A percentile compares a stretch with the other conserved stretches of the same genome.
phyloP scores from a whole-genome alignment of 2,888 invertebrate species.

The Macrophya annulata region DNA sequence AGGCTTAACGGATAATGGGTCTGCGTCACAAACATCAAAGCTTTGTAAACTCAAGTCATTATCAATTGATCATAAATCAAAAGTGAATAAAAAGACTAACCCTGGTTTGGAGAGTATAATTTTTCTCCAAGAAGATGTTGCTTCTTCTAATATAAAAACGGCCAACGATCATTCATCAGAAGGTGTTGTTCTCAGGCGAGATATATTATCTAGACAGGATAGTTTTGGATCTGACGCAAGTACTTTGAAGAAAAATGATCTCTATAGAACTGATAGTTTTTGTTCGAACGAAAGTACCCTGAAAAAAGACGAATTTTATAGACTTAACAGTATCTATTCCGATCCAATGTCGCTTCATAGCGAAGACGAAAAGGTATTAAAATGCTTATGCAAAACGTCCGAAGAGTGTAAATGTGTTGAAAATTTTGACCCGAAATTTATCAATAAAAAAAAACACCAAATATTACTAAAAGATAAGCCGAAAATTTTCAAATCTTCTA shows the following conservation, averaged over 20 bases:
- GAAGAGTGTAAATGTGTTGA: conserved; percentile 30
- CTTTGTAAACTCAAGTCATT: conserved; percentile 40
- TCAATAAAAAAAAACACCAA: conserved; percentile 1
- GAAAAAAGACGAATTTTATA: conserved; percentile 63
- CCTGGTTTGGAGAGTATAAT: conserved; percentile 65
- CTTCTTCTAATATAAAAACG: conserved; percentile 55
- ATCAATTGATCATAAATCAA: conserved; percentile 62
- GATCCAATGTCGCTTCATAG: neutral
- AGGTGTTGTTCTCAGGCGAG: neutral
- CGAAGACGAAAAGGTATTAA: neutral
- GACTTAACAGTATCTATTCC: conserved; percentile 52
- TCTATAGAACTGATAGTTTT: conserved; percentile 67
- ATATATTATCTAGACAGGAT: conserved; percentile 61
- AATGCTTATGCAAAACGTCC: conserved; percentile 47
- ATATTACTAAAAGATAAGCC: conserved; percentile 38
- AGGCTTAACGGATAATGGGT: conserved; percentile 18
- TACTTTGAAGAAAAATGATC: conserved; percentile 64
- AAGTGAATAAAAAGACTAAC: conserved; percentile 52
- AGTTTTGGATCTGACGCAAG: conserved; percentile 64
- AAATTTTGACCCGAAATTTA: neutral
- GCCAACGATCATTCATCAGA: conserved; percentile 51
- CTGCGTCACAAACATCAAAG: neutral
- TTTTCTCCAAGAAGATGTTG: conserved; percentile 67
- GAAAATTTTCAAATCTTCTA: conserved; percentile 21
- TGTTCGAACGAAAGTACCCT: conserved; percentile 69